Conservation (phyloP, 2,113 vertebrate genomes). For the Brachirus orientalis region DNA sequence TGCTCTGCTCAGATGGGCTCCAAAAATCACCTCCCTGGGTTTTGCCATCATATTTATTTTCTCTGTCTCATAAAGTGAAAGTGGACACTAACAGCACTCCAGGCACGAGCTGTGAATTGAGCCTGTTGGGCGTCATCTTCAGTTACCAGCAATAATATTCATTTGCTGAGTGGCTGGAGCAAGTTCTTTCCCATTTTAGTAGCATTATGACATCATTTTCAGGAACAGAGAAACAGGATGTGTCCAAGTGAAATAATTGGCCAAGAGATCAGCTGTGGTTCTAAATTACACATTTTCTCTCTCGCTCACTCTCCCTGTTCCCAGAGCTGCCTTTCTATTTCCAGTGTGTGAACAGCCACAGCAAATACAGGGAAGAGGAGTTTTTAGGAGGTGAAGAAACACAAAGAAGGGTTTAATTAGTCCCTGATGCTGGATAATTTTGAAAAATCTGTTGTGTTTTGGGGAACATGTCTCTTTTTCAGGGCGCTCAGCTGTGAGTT, state of each 20-base stretch:
- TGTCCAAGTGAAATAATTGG: constrained; percentile 76
- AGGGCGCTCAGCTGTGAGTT: constrained; percentile 14
- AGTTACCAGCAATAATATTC: constrained; percentile 74
- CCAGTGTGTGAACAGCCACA: constrained; percentile 40
- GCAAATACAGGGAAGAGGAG: constrained; percentile 20
- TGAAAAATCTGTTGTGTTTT: constrained; percentile 20
- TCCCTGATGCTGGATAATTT: constrained; percentile 35
- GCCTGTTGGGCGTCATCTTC: constrained; percentile 17
- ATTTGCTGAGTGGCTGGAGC: constrained; percentile 65
- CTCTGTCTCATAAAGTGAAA: constrained; percentile 23
- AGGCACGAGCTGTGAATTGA: constrained; percentile 8
- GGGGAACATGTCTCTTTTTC: constrained; percentile 25
- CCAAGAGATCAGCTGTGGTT: constrained; percentile 54
- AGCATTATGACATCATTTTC: constrained; percentile 42
- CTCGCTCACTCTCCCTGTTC: constrained; percentile 1
- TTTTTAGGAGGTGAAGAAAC: constrained; percentile 50
- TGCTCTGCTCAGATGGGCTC: neutral
- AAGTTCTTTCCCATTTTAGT: constrained; percentile 51
- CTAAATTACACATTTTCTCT: constrained; percentile 47
- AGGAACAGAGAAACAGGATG: constrained; percentile 43
- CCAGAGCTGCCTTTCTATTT: constrained; percentile 36
- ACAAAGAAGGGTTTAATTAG: constrained; percentile 68
- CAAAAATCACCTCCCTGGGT: neutral
- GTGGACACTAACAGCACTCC: constrained; percentile 20
- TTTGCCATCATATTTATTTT: constrained; percentile 10